Evolutionary conservation across 2,113 vertebrate species (phyloP), one percentile per base, ranked within the genome.

Genomic region (Myocastor coypus): DNA sequence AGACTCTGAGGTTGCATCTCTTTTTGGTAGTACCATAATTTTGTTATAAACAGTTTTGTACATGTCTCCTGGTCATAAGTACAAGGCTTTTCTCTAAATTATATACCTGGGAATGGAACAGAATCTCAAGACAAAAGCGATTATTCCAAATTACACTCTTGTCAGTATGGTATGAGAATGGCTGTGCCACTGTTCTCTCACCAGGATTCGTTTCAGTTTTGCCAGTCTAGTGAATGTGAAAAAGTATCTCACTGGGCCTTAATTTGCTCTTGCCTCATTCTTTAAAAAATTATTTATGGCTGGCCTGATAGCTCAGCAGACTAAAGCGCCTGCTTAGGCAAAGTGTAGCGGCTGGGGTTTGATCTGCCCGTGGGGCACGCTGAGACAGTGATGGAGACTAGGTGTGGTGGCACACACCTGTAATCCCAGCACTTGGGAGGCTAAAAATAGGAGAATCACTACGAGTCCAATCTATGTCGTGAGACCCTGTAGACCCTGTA

Each of bases 21-120:
- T 87, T 90, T 87, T 85, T 46, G 34, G 63, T 85, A 59, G 52
- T 40, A 55, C 50, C 91, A 86, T 96, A 90, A 89, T 93, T 89
- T 87, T 92, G 85, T 89, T 66, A 66, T 92, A 83, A 94, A 95
- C 96, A 92, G 89, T 93, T 83, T 89, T 83, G 55, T 84, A 50
- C 81, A 64, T 89, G 94, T 90, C 82, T 97, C 78, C 78, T 57
- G 42, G 87, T 90, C 84, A 87, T 84, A 84, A 91, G 73, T 59
- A 42, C 37, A 52, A 95, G 83, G 85, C 63, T 90, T 90, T 92
- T 84, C 87, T 94, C 91, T 95, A 95, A 97, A 95, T 97, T 96
- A 93, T 50, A 96, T 78, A 90, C 59, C 95, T 85, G 85, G 85
- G 52, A 77, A 37, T 92, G 78, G 94, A 94, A 77, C 57, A 94